Evolutionary conservation across 2,888 invertebrate genomes (phyloP).

Genomic region (Idaea dimidiata): DNA sequence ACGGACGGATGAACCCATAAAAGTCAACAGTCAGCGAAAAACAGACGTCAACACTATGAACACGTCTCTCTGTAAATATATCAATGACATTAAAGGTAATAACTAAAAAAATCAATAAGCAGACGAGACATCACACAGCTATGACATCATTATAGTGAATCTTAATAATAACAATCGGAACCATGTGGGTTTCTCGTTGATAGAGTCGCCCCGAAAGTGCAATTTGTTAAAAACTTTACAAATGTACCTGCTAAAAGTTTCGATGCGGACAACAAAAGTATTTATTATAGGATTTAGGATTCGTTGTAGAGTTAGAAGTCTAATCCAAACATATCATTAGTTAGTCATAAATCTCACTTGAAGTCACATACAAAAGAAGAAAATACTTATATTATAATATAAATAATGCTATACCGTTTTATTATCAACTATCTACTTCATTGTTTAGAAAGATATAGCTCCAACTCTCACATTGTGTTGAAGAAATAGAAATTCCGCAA

Average conservation of each 20-base stretch:
- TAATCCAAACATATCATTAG: background rate
- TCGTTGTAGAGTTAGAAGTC: background rate
- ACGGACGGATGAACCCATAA: background rate
- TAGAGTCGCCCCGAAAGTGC: slow-evolving; percentile 24
- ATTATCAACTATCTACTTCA: background rate
- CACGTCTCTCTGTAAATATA: slow-evolving; percentile 11
- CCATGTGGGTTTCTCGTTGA: slow-evolving; percentile 15
- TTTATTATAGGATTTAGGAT: background rate
- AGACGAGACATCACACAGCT: slow-evolving; percentile 13
- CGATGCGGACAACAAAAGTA: background rate
- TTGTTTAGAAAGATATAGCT: slow-evolving; percentile 1
- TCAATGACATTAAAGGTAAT: slow-evolving; percentile 23
- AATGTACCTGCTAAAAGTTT: background rate
- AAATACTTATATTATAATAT: background rate
- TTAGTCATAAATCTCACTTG: background rate
- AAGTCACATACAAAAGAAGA: background rate
- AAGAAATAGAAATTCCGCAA: background rate
- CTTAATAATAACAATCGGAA: slow-evolving; percentile 18
- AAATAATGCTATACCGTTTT: background rate
- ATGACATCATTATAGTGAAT: slow-evolving; percentile 26
- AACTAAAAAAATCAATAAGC: slow-evolving; percentile 24
- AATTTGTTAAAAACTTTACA: background rate
- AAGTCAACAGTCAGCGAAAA: background rate
- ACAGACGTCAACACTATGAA: background rate
- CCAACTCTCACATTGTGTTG: background rate